Conservation (phyloP, 2,113 vertebrate species). For the Malurus alboscapulatus region DNA sequence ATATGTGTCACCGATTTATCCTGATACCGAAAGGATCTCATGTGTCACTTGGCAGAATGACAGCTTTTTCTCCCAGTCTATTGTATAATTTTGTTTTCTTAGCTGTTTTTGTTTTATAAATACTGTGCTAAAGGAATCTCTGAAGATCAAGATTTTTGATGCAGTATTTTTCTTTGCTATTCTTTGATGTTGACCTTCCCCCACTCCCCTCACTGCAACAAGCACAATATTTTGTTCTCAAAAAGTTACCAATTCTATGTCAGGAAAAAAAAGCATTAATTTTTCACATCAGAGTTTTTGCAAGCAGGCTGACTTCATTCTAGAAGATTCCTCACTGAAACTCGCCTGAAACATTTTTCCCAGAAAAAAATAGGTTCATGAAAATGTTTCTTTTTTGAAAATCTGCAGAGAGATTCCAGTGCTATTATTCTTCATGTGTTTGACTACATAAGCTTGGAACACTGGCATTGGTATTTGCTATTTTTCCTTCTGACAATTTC, state of each 20-base stretch:
- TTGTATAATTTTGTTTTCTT: slow-evolving; percentile 65
- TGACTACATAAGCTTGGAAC: neutral
- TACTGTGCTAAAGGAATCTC: slow-evolving; percentile 32
- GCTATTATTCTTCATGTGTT: neutral
- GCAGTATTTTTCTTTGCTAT: slow-evolving; percentile 37
- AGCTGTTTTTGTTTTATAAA: slow-evolving; percentile 69
- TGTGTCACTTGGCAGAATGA: slow-evolving; percentile 56
- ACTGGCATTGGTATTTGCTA: neutral
- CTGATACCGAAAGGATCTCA: slow-evolving; percentile 39
- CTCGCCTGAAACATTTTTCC: neutral
- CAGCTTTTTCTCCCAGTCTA: slow-evolving; percentile 14
- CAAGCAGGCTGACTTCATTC: neutral
- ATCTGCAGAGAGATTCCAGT: neutral
- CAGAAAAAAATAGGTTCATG: neutral
- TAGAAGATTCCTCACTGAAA: neutral
- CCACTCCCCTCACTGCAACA: neutral
- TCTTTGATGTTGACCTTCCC: slow-evolving; percentile 60
- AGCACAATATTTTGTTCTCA: slow-evolving; percentile 40
- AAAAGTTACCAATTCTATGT: slow-evolving; percentile 22
- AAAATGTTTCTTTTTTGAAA: neutral
- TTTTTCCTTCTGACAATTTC: neutral
- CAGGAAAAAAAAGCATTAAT: slow-evolving; percentile 27
- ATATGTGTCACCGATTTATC: slow-evolving; percentile 12
- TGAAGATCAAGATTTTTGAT: slow-evolving; percentile 54
- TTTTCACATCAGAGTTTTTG: slow-evolving; percentile 29